Evolutionary conservation across 2,888 invertebrate species (phyloP).

Genomic region (Eremobia ochroleuca): DNA sequence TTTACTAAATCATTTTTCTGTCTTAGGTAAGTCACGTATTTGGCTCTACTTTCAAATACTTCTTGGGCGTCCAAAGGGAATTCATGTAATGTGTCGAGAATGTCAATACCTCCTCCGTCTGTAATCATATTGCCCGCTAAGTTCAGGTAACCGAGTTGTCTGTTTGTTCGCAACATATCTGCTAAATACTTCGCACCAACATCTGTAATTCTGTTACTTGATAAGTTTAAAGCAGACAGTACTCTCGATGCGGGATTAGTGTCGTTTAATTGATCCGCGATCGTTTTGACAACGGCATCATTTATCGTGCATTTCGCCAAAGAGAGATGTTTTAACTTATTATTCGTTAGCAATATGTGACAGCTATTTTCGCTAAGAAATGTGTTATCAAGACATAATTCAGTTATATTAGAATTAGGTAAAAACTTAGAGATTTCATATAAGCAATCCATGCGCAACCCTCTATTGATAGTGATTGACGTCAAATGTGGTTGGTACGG

Average conservation of each 20-base stretch:
- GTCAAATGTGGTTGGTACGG: constrained; percentile 71
- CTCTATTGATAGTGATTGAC: constrained; percentile 72
- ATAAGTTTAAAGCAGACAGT: constrained; percentile 75
- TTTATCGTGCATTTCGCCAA: constrained; percentile 77
- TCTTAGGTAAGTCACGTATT: constrained; percentile 12
- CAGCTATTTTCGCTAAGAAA: constrained; percentile 75
- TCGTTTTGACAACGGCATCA: constrained; percentile 72
- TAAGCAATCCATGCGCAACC: constrained; percentile 68
- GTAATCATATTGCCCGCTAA: constrained; percentile 78
- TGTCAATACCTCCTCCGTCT: constrained; percentile 73
- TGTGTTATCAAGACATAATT: constrained; percentile 77
- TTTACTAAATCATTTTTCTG: background rate
- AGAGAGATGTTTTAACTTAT: constrained; percentile 74
- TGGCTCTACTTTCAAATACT: background rate
- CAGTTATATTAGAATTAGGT: constrained; percentile 73
- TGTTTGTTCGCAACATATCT: constrained; percentile 75
- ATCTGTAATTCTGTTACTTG: constrained; percentile 81
- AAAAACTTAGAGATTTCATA: constrained; percentile 78
- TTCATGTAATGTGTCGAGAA: constrained; percentile 65
- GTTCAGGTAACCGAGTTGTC: constrained; percentile 78
- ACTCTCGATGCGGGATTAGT: constrained; percentile 73
- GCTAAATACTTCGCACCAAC: constrained; percentile 74
- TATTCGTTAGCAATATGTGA: constrained; percentile 71
- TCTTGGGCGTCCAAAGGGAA: constrained; percentile 57
- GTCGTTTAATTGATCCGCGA: constrained; percentile 69